Base-by-base conservation (phyloP, 2,888 invertebrate species). In the Deilephila porcellus region DNA sequence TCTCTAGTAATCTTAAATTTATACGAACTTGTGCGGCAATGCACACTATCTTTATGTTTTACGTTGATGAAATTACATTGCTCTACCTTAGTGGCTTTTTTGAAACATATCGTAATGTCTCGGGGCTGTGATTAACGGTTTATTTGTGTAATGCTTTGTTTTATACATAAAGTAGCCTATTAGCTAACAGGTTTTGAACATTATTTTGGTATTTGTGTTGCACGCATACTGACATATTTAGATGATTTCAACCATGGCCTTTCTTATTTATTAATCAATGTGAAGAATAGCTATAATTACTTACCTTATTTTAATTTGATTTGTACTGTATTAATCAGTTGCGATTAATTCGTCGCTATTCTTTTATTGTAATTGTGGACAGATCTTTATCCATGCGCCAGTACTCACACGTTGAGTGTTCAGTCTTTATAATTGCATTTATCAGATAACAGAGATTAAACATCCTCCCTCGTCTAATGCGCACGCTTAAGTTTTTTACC, bases 401-500 rank as follows among this genome's bases (percentile, higher is more conserved):
- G 63, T 72, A 72, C 20, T 62, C 20, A 34, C 72, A 63, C 32
- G 72, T 32, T 5, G n/a, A 72, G 71, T 71, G 71, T 71, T 62
- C 56, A 19, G 45, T 29, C 19, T n/a, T n/a, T 25, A 53, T 60
- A n/a, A 56, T 34, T 63, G 32, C 20, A 53, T 63, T 72, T 53
- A 63, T 63, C 63, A 53, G 32, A 63, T 62, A 72, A 53, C 29
- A 72, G 53, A 53, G 29, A 63, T 63, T 72, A 52, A 37, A 62
- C 60, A 62, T 71, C 62, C 29, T 34, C 20, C 60, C 52, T 62
- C 45, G 52, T 20, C 25, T 25, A 14, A 52, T 19, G 19, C n/a
- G 20, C 20, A 34, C n/a, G n/a, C 37, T 29, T 45, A 29, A 71
- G 60, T 56, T 20, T 19, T 62, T 20, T 29, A 14, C 63, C n/a